A percentile compares a stretch with the other conserved stretches of the same genome.
Conservation (phyloP, 2,888 invertebrate genomes). For the Schrankia costaestrigalis region DNA sequence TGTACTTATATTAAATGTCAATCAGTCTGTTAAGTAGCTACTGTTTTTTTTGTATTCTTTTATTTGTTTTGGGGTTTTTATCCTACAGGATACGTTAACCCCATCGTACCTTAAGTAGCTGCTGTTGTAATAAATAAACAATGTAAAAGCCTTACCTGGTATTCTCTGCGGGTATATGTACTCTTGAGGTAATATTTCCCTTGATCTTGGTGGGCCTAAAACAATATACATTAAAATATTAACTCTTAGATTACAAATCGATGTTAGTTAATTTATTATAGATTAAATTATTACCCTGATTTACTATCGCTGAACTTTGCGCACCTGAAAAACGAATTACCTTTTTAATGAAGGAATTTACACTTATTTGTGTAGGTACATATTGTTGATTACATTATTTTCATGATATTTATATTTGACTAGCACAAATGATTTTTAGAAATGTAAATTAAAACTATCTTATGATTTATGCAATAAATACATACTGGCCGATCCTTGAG, state of each 20-base stretch:
- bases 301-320: slow-evolving; percentile 18
- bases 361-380: too few relatives aligned
- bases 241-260: too few relatives aligned
- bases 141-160: slow-evolving; percentile 37
- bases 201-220: slow-evolving; percentile 44
- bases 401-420: slow-evolving; percentile 5
- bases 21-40: too few relatives aligned
- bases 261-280: too few relatives aligned
- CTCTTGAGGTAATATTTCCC: slow-evolving; percentile 39
- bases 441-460: too few relatives aligned
- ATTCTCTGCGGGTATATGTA: slow-evolving; percentile 41
- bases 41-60: too few relatives aligned
- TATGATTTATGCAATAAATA: too few relatives aligned
- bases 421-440: not conserved
- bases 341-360: too few relatives aligned
- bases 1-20: not conserved
- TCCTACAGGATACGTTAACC: too few relatives aligned
- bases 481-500: slow-evolving; percentile 2
- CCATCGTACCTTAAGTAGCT: too few relatives aligned
- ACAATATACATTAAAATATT: slow-evolving; percentile 18
- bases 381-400: slow-evolving; percentile 8
- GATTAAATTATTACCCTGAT: slow-evolving; percentile 27
- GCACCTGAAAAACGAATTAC: slow-evolving; percentile 20
- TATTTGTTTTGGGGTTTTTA: too few relatives aligned
- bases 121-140: not conserved